Evolutionary conservation across 2,113 vertebrate species (phyloP), one percentile per base, ranked within the genome.

Genomic region (Psittacus erithacus): DNA sequence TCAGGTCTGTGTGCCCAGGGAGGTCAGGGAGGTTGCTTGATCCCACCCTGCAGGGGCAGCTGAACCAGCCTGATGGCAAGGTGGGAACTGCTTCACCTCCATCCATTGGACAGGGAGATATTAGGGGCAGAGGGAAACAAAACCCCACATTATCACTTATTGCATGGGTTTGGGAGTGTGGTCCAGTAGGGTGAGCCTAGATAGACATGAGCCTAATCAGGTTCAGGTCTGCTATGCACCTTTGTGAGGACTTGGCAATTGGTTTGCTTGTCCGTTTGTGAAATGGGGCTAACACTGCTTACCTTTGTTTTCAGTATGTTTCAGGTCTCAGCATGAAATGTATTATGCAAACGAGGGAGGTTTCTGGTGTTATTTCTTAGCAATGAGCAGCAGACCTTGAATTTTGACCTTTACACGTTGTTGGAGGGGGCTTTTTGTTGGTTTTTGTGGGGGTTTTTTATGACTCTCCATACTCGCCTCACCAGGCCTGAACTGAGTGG

Each of bases 401-500:
- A 84, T 41, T 17, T n/a, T 95, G 88, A 93, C 94, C 93, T 96
- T 83, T 87, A 62, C 38, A 11, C 28, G 35, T 22, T 43, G 60
- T 19, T 50, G 31, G 57, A 24, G 57, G 27, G 9, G 2, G 24
- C 44, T 50, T 41, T 46, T 43, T 11, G 44, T 55, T 3, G 27
- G 8, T 17, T 23, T 64, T 64, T 18, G 38, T 19, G 44, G 33
- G 12, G 23, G 1, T 41, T 77, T 88, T 83, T 46, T 17, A 73
- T 2, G 3, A 13, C 44, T 65, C 53, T 74, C 55, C 0, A 0
- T 86, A 33, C 53, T 82, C 2, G 7, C 55, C 80, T 60, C 43
- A 28, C 49, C 80, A 35, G 35, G 18, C 62, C 59, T 60, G 80
- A 62, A 55, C 74, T 13, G 41, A 39, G 23, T 4, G 65, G 65